Evolutionary conservation across 2,797 vertebrate species (phyloP).

Genomic region (Spinibarbus caldwelli): DNA sequence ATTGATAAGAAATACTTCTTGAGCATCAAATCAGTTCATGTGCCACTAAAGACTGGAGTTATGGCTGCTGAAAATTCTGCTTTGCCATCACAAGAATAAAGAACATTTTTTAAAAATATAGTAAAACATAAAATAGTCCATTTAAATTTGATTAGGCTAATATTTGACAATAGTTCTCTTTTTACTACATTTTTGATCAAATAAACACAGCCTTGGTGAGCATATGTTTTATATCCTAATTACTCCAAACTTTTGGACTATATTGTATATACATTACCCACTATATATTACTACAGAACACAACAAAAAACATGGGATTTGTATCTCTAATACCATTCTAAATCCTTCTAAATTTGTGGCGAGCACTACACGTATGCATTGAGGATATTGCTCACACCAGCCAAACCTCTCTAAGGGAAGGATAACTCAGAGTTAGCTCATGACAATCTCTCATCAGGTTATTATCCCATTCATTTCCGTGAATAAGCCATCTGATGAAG

Average conservation of each 20-base stretch:
- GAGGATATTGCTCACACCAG: background rate
- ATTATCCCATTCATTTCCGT: conserved; percentile 37
- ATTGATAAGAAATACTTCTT: background rate
- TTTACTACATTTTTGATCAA: background rate
- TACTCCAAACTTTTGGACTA: background rate
- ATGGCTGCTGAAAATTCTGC: background rate
- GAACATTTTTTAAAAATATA: background rate
- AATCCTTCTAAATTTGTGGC: background rate
- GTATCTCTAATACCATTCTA: background rate
- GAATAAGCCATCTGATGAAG: conserved; percentile 50
- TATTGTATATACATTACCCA: background rate
- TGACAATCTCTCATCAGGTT: conserved; percentile 34
- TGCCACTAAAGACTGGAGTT: background rate
- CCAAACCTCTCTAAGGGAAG: conserved; percentile 1
- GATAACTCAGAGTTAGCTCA: background rate
- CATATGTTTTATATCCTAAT: background rate
- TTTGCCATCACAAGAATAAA: background rate
- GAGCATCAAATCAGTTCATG: background rate
- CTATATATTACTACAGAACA: background rate
- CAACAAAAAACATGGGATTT: background rate
- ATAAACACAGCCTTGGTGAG: background rate
- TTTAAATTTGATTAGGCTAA: background rate
- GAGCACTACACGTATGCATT: background rate
- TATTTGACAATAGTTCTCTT: background rate
- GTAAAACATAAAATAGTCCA: background rate